These are phyloP conservation scores for Drosophila sulfurigaster DNA, from an alignment of 1,140 invertebrate species.

Conservation along the genomic window DNA sequence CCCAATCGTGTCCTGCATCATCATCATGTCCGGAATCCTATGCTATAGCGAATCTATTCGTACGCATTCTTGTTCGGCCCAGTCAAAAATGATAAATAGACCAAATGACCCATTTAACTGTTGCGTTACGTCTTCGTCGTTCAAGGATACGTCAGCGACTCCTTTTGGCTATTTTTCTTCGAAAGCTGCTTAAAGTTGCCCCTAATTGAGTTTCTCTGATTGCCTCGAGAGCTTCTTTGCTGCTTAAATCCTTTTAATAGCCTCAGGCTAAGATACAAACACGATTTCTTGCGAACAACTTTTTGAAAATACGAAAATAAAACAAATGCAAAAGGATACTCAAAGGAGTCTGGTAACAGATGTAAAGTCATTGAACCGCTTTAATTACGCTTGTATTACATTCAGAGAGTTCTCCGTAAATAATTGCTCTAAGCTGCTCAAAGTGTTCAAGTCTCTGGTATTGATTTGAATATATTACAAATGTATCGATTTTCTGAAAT, in stretches of 20 bases:
- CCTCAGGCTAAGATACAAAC: constrained; percentile 13
- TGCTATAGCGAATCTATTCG: background rate
- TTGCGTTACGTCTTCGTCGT: constrained; percentile 35
- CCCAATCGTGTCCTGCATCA: constrained; percentile 1
- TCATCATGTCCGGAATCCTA: background rate
- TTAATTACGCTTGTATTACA: background rate
- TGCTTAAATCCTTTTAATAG: constrained; percentile 17
- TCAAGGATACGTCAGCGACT: background rate
- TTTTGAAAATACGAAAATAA: no score
- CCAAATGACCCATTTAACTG: constrained; percentile 59
- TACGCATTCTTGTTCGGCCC: background rate
- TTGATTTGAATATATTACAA: background rate
- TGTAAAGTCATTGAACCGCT: background rate
- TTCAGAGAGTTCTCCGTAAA: background rate
- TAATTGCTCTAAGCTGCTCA: background rate
- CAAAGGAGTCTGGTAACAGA: background rate
- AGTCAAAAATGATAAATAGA: constrained; percentile 59
- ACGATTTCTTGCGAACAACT: background rate
- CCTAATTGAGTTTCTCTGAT: constrained; percentile 41
- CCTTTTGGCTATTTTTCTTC: constrained; percentile 6
- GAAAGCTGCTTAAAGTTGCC: constrained; percentile 24
- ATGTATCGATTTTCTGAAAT: no score
- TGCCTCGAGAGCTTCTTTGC: constrained; percentile 3
- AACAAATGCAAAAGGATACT: background rate
- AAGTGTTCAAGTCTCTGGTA: background rate